These are phyloP conservation scores for Dicrostonyx torquatus DNA, from an alignment of 2,797 vertebrate species.

Conservation along the genomic window DNA sequence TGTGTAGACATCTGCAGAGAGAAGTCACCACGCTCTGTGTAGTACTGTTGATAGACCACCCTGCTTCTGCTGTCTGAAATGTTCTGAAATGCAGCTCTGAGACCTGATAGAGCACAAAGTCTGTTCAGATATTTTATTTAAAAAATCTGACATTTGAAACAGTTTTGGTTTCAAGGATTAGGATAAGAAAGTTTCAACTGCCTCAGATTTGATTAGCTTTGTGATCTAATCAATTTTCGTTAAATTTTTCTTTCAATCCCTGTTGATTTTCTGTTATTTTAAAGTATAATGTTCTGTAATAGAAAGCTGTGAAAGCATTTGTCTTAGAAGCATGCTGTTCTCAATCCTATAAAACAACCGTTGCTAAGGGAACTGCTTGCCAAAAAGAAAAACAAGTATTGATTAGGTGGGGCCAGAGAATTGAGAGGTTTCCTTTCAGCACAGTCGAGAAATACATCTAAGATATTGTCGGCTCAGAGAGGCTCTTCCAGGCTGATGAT, in stretches of 20 bases:
- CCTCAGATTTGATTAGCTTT: slow-evolving; percentile 21
- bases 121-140: not conserved
- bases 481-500: not conserved
- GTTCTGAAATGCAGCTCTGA: not conserved
- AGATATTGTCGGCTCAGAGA: not conserved
- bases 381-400: slow-evolving; percentile 39
- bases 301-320: slow-evolving; percentile 56
- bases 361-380: slow-evolving; percentile 55
- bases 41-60: not conserved
- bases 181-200: not conserved
- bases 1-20: not conserved
- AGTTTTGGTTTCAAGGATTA: not conserved
- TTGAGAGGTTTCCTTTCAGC: not conserved
- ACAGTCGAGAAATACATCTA: not conserved
- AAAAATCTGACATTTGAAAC: not conserved
- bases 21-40: not conserved
- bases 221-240: slow-evolving; percentile 22
- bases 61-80: not conserved
- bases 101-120: not conserved
- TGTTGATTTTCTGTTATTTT: slow-evolving; percentile 62
- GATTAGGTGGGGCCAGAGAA: not conserved
- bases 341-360: not conserved
- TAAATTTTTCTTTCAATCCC: slow-evolving; percentile 30
- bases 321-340: slow-evolving; percentile 28
- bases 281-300: slow-evolving; percentile 48